Base-by-base conservation (phyloP, 1,140 invertebrate genomes). In the Armadillidium nasatum region DNA sequence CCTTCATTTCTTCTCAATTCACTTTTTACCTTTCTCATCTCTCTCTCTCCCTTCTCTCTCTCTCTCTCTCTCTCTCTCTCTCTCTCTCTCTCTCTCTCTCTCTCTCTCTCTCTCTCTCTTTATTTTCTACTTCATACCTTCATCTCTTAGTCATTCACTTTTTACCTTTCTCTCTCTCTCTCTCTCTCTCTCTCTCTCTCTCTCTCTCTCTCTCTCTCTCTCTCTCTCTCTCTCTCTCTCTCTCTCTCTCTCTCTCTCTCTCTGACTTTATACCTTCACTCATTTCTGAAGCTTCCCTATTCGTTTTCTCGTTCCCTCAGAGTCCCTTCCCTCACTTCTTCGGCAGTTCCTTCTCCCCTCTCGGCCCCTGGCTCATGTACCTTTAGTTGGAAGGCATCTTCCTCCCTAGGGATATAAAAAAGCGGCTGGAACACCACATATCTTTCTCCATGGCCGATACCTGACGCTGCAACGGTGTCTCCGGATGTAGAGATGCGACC, bases 181-280 rank as follows among this genome's bases (percentile, higher is more conserved):
- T 50, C 46, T 9, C 46, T 50, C 46, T 50, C 46, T 50, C 9
- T 10, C 46, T 9, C 46, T 50, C 46, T 50, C 46, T 15, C 15
- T 69, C 67, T 69, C 67, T 69, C 67, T 69, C 67, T 69, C 67
- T 69, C 67, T 69, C 67, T 69, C 67, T 69, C 67, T 69, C 67
- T 69, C 67, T 69, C 67, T 69, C 67, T 69, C 67, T 69, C 67
- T 69, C 67, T 69, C 67, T 69, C 67, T 69, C 67, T 69, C 68
- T 11, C 68, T 70, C 68, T 70, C 68, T 70, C 68, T 70, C 68
- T 70, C 68, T 70, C 68, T 70, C 68, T 70, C 68, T 70, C 4
- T 11, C 22, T 3, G 10, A 13, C 68, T 70, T 33, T 10, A 11
- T 70, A 11, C 21, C 22, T 70, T 60, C 1, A 60, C 50, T 13